Percentiles rank a stretch among this genome's conserved stretches.
Evolutionary conservation across 2,113 vertebrate genomes (phyloP).

Genomic region (Notarius lentiginosus): DNA sequence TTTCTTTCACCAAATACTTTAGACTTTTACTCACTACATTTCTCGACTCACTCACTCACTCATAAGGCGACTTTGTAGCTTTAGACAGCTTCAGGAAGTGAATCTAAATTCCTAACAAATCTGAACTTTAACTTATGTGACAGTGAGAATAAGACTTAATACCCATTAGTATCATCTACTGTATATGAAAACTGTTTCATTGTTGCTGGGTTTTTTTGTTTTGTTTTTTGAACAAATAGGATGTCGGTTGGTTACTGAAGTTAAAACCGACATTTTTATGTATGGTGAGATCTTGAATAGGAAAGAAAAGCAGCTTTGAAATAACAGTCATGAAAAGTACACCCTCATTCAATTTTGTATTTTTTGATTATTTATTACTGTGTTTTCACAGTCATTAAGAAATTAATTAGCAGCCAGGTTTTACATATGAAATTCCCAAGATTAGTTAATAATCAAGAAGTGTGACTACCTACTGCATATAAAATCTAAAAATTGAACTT

Average conservation of each 20-base stretch:
- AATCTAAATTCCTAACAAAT: not conserved
- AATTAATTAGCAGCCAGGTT: no score
- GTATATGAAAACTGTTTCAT: not conserved
- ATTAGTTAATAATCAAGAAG: no score
- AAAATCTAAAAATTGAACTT: no score
- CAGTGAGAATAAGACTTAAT: not conserved
- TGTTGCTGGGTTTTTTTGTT: not conserved
- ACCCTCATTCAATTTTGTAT: no score
- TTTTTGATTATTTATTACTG: no score
- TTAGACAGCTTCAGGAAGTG: not conserved
- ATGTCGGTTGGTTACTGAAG: not conserved
- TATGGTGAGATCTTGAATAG: not conserved
- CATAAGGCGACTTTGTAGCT: not conserved
- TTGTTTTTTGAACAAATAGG: not conserved
- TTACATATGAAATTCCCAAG: no score
- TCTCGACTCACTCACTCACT: no score
- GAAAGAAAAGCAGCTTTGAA: not conserved
- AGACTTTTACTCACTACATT: not conserved
- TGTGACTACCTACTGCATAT: no score
- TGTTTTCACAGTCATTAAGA: no score
- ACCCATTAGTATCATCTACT: not conserved
- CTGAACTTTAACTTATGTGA: not conserved
- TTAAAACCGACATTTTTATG: not conserved
- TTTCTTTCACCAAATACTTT: no score
- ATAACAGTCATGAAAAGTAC: no score